Evolutionary conservation across 2,888 invertebrate species (phyloP).

Genomic region (Chromoteleia sp.): DNA sequence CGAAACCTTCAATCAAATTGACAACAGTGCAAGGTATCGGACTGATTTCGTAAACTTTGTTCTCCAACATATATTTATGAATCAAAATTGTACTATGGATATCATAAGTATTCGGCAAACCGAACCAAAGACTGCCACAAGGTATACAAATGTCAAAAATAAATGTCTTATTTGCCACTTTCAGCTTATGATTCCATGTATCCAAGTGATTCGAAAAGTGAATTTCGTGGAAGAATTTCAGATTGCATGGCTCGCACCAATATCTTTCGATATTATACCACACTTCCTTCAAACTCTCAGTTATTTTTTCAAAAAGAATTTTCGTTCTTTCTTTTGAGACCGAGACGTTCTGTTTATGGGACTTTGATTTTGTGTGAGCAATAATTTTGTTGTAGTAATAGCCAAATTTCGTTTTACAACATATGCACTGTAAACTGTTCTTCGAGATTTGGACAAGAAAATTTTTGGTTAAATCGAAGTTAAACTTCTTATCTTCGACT

Average conservation of each 20-base stretch:
- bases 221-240: constrained; percentile 57
- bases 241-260: constrained; percentile 69
- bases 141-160: constrained; percentile 73
- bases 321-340: constrained; percentile 2
- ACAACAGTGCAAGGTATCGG: constrained; percentile 62
- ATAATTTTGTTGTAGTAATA: constrained; percentile 45
- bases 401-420: constrained; percentile 38
- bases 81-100: constrained; percentile 71
- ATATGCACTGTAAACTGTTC: constrained; percentile 36
- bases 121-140: constrained; percentile 76
- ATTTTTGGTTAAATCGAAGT: constrained; percentile 37
- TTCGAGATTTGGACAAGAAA: constrained; percentile 39
- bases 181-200: constrained; percentile 58
- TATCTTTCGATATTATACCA: constrained; percentile 76
- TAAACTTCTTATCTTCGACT: constrained; percentile 68
- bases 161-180: neutral
- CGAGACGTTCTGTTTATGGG: constrained; percentile 24
- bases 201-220: constrained; percentile 57
- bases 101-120: constrained; percentile 56
- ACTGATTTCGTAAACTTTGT: constrained; percentile 70
- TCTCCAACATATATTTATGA: constrained; percentile 74
- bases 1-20: constrained; percentile 65
- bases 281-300: constrained; percentile 29
- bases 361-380: constrained; percentile 29
- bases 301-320: constrained; percentile 25